Evolutionary conservation across 30 jellyfish, hydroid and myxozoan species (phyloP), one percentile per base, ranked within the genome.

Genomic region (Cassiopea andromeda): DNA sequence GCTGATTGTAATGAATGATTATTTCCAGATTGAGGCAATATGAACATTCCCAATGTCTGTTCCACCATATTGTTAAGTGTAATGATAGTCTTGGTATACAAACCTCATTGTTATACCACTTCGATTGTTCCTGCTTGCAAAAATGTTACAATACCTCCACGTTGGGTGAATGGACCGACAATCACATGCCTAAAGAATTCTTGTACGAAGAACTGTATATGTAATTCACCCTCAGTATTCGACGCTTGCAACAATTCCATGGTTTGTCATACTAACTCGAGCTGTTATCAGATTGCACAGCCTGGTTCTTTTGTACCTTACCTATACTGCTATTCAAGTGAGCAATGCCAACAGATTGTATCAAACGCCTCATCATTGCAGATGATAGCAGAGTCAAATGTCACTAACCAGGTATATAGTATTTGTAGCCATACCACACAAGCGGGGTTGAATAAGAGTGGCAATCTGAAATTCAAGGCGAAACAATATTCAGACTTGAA

Each of bases 221-320:
- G 81, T 44, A 27, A n/a, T 14, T 73, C 79, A 27, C 2, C 54
- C 38, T 3, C 7, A 38, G 38, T 3, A 70, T 6, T 48, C n/a
- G 84, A 38, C 19, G 67, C 19, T 10, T 85, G 92, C 87, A 6
- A 87, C 68, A 78, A 87, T 46, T 27, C 69, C 6, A 18, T 85
- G 44, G 64, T 75, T 0, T 85, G 92, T 60, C 17, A 46, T 6
- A 85, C 92, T 45, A n/a, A 73, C 49, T 27, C 13, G 9, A 61
- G 60, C 48, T 85, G 92, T 72, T 2, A 4, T 48, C 92, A 85
- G 70, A 16, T 54, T 1, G 79, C 38, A 10, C 54, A 14, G 1
- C 18, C 19, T 64, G 73, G 38, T 17, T 64, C 73, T 14, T 2
- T 2, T 64, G 73, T 17, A 7, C 73, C 73, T 5, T 64, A 64